phyloP scores from a whole-genome alignment of 2,888 invertebrate species.

The Serripes groenlandicus region DNA sequence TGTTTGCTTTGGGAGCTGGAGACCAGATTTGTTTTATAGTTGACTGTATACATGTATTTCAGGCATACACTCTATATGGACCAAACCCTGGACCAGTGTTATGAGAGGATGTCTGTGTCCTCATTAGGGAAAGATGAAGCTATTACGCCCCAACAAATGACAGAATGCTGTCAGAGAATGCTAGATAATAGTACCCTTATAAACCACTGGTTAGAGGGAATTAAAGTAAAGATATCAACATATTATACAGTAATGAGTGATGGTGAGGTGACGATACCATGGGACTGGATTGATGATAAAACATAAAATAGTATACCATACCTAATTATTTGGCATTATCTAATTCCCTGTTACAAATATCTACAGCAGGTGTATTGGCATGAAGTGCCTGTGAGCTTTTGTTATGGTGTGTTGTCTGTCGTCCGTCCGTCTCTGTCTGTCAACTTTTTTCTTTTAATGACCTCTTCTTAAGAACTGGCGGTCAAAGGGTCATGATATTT shows the following conservation, averaged over 20 bases:
- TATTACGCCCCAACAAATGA: constrained; percentile 96
- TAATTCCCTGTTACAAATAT: no score
- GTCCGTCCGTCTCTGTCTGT: no score
- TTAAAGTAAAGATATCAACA: constrained; percentile 93
- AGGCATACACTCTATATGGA: constrained; percentile 90
- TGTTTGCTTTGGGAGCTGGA: no score
- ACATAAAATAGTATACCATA: no score
- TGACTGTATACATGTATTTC: constrained; percentile 30
- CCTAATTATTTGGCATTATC: no score
- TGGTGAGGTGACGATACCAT: constrained; percentile 96
- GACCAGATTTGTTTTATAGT: no score
- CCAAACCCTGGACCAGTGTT: constrained; percentile 89
- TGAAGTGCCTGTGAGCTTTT: no score
- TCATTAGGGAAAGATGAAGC: constrained; percentile 96
- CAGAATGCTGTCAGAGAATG: constrained; percentile 93
- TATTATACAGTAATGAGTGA: constrained; percentile 97
- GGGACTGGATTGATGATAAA: constrained; percentile 90
- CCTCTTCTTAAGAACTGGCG: no score
- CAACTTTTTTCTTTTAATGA: no score
- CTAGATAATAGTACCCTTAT: constrained; percentile 87
- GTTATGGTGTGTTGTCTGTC: no score
- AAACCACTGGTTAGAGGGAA: constrained; percentile 88
- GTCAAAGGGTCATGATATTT: no score
- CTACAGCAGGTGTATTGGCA: no score
- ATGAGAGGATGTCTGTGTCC: constrained; percentile 90